Percentiles rank a stretch among this genome's conserved stretches.
Conservation (phyloP, 1,140 invertebrate genomes). For the Oppia nitens region DNA sequence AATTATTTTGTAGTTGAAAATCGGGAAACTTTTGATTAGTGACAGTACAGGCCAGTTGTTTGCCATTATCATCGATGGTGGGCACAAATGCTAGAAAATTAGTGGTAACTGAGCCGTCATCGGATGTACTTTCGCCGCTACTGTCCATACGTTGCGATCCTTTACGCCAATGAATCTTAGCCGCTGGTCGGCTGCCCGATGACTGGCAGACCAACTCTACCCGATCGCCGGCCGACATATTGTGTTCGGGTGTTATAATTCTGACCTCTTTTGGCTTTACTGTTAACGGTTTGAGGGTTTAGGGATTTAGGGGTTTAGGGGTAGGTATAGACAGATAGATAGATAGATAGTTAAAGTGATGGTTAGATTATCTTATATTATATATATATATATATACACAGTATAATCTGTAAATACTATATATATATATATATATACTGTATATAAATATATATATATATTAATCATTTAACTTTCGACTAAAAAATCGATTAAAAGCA, state of each 20-base stretch:
- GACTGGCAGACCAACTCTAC: slow-evolving; percentile 69
- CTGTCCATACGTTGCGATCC: background rate
- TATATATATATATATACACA: background rate
- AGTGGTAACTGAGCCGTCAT: slow-evolving; percentile 20
- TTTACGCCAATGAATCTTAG: slow-evolving; percentile 36
- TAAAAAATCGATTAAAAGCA: no score
- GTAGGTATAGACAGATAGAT: no score
- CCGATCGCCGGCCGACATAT: slow-evolving; percentile 17
- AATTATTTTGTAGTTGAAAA: slow-evolving; percentile 38
- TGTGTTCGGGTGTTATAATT: slow-evolving; percentile 15
- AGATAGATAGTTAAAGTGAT: no score
- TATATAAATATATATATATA: no score
- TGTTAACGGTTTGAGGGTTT: no score
- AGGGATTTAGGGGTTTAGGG: no score
- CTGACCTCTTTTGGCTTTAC: slow-evolving; percentile 61
- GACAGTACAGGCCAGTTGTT: slow-evolving; percentile 57
- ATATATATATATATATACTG: no score
- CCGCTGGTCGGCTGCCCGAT: slow-evolving; percentile 63
- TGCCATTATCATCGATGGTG: slow-evolving; percentile 61
- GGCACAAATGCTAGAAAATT: slow-evolving; percentile 29
- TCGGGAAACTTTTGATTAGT: slow-evolving; percentile 45
- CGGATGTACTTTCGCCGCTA: slow-evolving; percentile 13
- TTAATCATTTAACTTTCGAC: no score
- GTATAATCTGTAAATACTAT: background rate
- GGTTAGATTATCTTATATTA: background rate